These are phyloP conservation scores for Physocephala rufipes DNA, from an alignment of 2,888 invertebrate species.

Conservation along the genomic window DNA sequence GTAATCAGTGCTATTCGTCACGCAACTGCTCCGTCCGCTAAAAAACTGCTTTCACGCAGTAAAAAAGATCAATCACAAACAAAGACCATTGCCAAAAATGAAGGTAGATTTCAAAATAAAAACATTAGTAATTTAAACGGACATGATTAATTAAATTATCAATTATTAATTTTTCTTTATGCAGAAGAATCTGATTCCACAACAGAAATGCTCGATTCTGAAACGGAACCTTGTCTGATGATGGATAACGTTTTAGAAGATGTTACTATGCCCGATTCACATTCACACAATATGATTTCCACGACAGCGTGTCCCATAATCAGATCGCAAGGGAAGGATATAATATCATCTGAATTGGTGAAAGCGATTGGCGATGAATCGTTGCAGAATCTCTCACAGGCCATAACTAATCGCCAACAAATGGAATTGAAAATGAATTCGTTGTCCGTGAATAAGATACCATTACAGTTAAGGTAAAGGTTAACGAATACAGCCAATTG, in stretches of 20 bases:
- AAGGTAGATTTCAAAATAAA: conserved; percentile 48
- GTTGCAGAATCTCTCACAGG: conserved; percentile 80
- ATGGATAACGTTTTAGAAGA: conserved; percentile 80
- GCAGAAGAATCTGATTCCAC: conserved; percentile 76
- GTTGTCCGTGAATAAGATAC: conserved; percentile 63
- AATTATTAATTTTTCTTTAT: neutral
- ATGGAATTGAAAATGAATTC: conserved; percentile 68
- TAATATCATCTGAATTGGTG: conserved; percentile 61
- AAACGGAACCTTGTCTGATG: conserved; percentile 84
- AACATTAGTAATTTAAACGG: neutral
- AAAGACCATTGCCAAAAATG: conserved; percentile 52
- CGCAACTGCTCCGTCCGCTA: conserved; percentile 65
- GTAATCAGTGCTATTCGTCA: conserved; percentile 77
- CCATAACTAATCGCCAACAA: conserved; percentile 78
- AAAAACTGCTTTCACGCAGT: conserved; percentile 59
- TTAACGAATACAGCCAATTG: neutral
- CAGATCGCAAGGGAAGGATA: conserved; percentile 66
- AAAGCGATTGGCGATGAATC: conserved; percentile 69
- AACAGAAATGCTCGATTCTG: conserved; percentile 80
- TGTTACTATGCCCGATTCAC: conserved; percentile 72
- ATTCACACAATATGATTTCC: conserved; percentile 75
- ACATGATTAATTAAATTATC: neutral
- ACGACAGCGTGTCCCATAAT: conserved; percentile 66
- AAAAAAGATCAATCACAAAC: conserved; percentile 46
- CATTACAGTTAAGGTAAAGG: conserved; percentile 60